Percentiles rank a stretch among this genome's conserved stretches.
phyloP scores from a whole-genome alignment of 2,797 vertebrate species.

The Delichon dasypus region DNA sequence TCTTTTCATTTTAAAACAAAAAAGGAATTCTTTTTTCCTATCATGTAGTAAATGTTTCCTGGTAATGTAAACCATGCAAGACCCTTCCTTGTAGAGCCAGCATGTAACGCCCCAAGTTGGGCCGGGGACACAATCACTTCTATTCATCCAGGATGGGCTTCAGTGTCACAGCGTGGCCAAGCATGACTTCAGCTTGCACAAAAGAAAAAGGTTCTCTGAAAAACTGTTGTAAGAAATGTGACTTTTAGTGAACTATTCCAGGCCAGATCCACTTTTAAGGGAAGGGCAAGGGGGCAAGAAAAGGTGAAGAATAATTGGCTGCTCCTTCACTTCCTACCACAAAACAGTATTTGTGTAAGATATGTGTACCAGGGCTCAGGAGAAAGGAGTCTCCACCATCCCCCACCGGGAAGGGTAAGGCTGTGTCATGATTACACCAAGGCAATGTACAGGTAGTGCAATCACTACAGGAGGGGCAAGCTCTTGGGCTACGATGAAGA shows the following conservation, averaged over 20 bases:
- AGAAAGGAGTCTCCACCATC: neutral
- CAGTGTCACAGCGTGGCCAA: neutral
- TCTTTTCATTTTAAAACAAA: neutral
- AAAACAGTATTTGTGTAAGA: neutral
- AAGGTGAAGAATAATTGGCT: neutral
- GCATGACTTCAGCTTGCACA: neutral
- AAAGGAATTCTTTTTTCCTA: accelerated
- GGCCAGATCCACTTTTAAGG: neutral
- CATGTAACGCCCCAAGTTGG: neutral
- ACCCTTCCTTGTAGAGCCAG: neutral
- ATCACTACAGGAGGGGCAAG: neutral
- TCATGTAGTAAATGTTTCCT: neutral
- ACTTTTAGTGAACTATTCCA: neutral
- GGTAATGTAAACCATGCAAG: neutral
- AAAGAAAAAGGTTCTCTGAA: neutral
- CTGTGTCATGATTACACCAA: neutral
- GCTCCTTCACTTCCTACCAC: neutral
- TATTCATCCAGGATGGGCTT: neutral
- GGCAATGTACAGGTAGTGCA: neutral
- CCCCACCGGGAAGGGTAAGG: neutral
- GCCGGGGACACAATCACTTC: neutral
- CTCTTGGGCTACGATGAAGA: neutral
- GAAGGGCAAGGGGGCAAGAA: neutral
- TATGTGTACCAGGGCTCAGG: neutral
- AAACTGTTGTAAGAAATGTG: neutral